Base-by-base conservation (phyloP, 2,888 invertebrate species). In the Lacanobia oleracea region DNA sequence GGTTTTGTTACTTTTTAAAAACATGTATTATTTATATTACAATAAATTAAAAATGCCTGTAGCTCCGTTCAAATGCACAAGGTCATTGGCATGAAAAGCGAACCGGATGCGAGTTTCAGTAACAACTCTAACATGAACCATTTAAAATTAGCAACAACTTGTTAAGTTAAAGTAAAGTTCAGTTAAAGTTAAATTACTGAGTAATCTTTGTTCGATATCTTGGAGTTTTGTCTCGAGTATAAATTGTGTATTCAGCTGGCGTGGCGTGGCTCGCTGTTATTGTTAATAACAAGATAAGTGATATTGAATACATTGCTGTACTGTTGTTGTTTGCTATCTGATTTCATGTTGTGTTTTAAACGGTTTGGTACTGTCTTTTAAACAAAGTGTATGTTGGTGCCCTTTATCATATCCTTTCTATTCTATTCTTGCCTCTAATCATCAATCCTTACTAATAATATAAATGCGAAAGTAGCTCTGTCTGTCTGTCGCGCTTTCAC, bases 121-220 rank as follows among this genome's bases (percentile, higher is more conserved):
- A 37, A 59, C 40, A 40, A 57, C 40, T 16, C 14, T 60, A 51
- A 43, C 37, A 40, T 10, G 4, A 33, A 71, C n/a, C 63, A 78
- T 79, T 82, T 68, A 50, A 82, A 78, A 78, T 56, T 27, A 53
- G 18, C 61, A 65, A 40, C 51, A 62, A 63, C 65, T 63, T 48
- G 57, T 48, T 50, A 56, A 33, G 59, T 40, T 40, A 40, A 40
- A 40, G 40, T 59, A 21, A 83, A 83, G 74, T 83, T 75, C 73
- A 78, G 43, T 56, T 23, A 12, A 84, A 82, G 81, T 86, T 86
- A 79, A 81, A 86, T 82, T 75, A 77, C 72, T 69, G 63, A 75
- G 75, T 81, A 81, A 82, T 87, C 80, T 81, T 67, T 57, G 73
- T 70, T 77, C 82, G 63, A 80, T 81, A 80, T 78, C 76, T 80